Conservation (phyloP, 2,888 invertebrate species). For the Xestia sexstrigata region DNA sequence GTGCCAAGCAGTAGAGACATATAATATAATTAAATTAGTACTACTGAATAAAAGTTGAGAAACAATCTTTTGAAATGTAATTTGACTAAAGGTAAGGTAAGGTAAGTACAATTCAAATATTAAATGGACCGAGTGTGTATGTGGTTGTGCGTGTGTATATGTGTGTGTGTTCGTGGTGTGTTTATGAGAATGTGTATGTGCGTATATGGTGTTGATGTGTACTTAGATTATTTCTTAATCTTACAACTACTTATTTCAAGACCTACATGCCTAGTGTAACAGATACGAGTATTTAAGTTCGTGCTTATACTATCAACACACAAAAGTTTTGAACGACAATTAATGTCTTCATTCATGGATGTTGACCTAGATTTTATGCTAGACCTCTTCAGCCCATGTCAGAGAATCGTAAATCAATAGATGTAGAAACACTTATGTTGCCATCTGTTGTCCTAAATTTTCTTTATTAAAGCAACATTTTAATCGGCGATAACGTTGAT, state of each 20-base stretch:
- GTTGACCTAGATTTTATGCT: slow-evolving; percentile 19
- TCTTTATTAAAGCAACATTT: not conserved
- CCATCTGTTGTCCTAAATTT: not conserved
- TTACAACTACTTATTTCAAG: not conserved
- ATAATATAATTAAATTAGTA: too few relatives aligned
- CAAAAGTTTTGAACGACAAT: slow-evolving; percentile 1
- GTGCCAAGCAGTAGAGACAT: too few relatives aligned
- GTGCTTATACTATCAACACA: slow-evolving; percentile 32
- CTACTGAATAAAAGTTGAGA: too few relatives aligned
- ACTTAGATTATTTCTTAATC: too few relatives aligned
- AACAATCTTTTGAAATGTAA: too few relatives aligned
- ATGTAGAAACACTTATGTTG: not conserved
- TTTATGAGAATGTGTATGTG: too few relatives aligned
- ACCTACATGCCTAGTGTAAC: not conserved
- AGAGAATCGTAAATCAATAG: not conserved
- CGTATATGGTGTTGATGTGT: too few relatives aligned
- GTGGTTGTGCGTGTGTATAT: too few relatives aligned
- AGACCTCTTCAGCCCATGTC: not conserved
- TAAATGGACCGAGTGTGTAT: too few relatives aligned
- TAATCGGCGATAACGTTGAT: not conserved
- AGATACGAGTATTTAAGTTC: slow-evolving; percentile 5
- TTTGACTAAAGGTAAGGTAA: too few relatives aligned
- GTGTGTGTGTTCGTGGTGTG: too few relatives aligned
- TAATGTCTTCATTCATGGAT: slow-evolving; percentile 28
- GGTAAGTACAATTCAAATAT: too few relatives aligned